Percentiles rank a stretch among this genome's conserved stretches.
These are phyloP conservation scores for Gryllus bimaculatus DNA, from an alignment of 1,140 invertebrate genomes.

Conservation along the genomic window DNA sequence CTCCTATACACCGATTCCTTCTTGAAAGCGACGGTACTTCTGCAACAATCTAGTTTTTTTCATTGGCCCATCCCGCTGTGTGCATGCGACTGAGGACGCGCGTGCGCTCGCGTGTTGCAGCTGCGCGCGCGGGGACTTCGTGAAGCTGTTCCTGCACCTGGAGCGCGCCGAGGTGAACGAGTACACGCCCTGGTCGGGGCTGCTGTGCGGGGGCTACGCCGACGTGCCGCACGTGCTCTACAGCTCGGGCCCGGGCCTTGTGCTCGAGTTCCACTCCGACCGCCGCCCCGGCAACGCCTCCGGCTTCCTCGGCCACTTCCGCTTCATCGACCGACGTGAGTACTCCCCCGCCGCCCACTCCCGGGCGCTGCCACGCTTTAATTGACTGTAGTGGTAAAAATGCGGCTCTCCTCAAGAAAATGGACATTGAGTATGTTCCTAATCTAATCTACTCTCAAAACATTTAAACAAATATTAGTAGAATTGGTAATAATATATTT, in stretches of 20 bases:
- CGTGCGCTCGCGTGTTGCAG: constrained; percentile 41
- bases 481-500: too few relatives aligned
- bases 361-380: too few relatives aligned
- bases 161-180: constrained; percentile 64
- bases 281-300: constrained; percentile 47
- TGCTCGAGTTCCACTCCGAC: constrained; percentile 71
- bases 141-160: constrained; percentile 70
- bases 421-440: too few relatives aligned
- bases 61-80: too few relatives aligned
- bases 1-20: too few relatives aligned
- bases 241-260: constrained; percentile 67
- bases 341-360: constrained; percentile 25
- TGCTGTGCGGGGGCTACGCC: constrained; percentile 61
- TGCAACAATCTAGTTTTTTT: too few relatives aligned
- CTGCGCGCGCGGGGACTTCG: constrained; percentile 62
- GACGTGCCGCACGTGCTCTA: constrained; percentile 67
- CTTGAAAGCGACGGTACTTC: too few relatives aligned
- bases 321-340: constrained; percentile 75
- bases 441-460: too few relatives aligned
- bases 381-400: too few relatives aligned
- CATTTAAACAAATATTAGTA: too few relatives aligned
- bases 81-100: too few relatives aligned
- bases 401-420: too few relatives aligned
- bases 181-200: constrained; percentile 61
- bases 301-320: constrained; percentile 69